These are phyloP conservation scores for Labeo catla DNA, from an alignment of 2,113 vertebrate genomes.

Conservation along the genomic window DNA sequence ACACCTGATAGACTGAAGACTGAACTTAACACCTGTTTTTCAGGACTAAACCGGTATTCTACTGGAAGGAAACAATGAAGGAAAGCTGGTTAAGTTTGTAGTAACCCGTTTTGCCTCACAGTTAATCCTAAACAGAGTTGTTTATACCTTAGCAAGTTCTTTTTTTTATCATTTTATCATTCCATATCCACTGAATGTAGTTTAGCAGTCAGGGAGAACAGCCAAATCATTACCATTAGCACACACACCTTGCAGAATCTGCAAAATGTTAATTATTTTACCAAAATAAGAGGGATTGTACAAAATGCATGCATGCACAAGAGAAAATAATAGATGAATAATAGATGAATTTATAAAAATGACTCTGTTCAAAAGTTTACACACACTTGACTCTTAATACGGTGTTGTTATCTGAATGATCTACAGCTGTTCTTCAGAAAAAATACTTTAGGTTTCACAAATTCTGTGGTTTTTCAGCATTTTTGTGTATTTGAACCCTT, in stretches of 20 bases:
- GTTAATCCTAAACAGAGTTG: background rate
- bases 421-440: too few species aligned
- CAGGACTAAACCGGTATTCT: slow-evolving; percentile 1
- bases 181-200: background rate
- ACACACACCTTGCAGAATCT: background rate
- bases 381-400: too few species aligned
- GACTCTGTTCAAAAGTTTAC: too few species aligned
- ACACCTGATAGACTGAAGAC: background rate
- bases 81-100: background rate
- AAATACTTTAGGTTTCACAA: too few species aligned
- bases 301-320: too few species aligned
- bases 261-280: too few species aligned
- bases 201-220: background rate
- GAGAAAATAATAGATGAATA: too few species aligned
- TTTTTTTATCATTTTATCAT: background rate
- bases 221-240: background rate
- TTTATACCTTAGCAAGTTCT: background rate
- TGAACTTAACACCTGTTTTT: slow-evolving; percentile 19
- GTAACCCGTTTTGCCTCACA: background rate
- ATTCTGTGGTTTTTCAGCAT: too few species aligned
- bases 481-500: too few species aligned
- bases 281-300: too few species aligned
- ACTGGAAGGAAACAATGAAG: background rate
- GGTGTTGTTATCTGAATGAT: too few species aligned
- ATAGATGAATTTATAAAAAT: too few species aligned